Evolutionary conservation across 1,140 invertebrate species (phyloP).

Genomic region (Bursaphelenchus mucronatus): DNA sequence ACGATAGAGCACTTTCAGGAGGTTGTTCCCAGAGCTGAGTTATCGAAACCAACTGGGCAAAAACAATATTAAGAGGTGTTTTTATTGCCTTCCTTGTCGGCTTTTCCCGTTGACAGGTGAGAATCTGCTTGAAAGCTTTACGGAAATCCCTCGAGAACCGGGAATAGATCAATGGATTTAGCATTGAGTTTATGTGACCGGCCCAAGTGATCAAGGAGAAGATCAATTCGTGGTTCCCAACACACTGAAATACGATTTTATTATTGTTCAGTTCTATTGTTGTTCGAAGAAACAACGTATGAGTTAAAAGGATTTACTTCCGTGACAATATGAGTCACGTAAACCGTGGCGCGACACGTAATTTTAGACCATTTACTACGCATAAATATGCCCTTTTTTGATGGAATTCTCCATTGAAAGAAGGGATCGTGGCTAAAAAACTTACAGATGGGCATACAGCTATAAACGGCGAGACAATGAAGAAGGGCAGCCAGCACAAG

Average conservation of each 20-base stretch:
- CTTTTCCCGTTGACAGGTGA: constrained; percentile 56
- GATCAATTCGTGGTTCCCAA: constrained; percentile 69
- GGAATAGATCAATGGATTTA: constrained; percentile 60
- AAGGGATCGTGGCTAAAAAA: neutral
- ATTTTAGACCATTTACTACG: too few species aligned
- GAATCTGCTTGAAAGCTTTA: constrained; percentile 59
- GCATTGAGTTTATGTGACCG: constrained; percentile 89
- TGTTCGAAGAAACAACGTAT: neutral
- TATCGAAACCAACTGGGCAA: constrained; percentile 58
- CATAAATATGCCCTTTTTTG: constrained; percentile 8
- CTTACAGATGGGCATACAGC: constrained; percentile 71
- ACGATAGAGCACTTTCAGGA: too few species aligned
- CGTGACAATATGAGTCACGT: too few species aligned
- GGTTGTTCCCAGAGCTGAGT: constrained; percentile 15
- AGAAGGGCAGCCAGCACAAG: constrained; percentile 91
- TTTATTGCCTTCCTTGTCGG: constrained; percentile 59
- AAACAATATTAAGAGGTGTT: constrained; percentile 56
- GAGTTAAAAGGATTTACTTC: too few species aligned
- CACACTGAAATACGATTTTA: constrained; percentile 55
- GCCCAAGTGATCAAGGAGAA: constrained; percentile 92
- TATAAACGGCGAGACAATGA: constrained; percentile 83
- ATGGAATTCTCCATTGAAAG: too few species aligned
- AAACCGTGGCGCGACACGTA: too few species aligned
- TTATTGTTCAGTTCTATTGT: constrained; percentile 2
- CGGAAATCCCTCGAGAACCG: constrained; percentile 58